Base-by-base conservation (phyloP, 2,113 vertebrate genomes). In the Syngnathus floridae region DNA sequence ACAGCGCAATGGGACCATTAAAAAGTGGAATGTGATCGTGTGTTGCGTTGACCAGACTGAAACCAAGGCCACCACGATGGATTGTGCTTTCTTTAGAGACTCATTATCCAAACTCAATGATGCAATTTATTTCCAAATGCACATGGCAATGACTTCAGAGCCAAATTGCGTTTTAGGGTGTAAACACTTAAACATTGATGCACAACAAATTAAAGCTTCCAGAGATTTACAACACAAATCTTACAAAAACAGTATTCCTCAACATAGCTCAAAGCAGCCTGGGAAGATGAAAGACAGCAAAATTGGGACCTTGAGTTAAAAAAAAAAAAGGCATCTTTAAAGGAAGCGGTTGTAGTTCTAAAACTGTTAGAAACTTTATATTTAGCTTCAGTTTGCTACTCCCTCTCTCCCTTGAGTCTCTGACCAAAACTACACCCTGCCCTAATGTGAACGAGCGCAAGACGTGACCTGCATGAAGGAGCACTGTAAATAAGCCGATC, bases 91-190 rank as follows among this genome's bases (percentile, higher is more conserved):
- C 77, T 82, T 77, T n/a, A 74, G 72, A 73, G 77, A 69, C 51
- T 76, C 77, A 66, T 86, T 82, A 82, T 65, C 73, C 64, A 70
- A 51, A 66, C 72, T 75, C 72, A 79, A 62, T 66, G 73, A 81
- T 69, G 70, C 79, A 76, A 74, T 65, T 52, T 64, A 54, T 70
- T 79, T 68, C 37, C 12, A 76, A 75, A 80, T 81, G 56, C 77
- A 76, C 74, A 62, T 31, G 21, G 26, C 58, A 49, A 52, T 3
- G 45, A 70, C 69, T 76, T 72, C 3, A 46, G 37, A 31, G 65
- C 49, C 45, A 79, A 77, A 82, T 62, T 64, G 66, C 36, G 36
- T 78, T 76, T 72, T 48, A 31, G 58, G 74, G 63, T 36, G 17
- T 22, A 62, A 41, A 61, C 45, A 40, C 17, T 46, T 46, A 64